phyloP scores from a whole-genome alignment of 1,140 invertebrate species.

The Coelopa frigida region DNA sequence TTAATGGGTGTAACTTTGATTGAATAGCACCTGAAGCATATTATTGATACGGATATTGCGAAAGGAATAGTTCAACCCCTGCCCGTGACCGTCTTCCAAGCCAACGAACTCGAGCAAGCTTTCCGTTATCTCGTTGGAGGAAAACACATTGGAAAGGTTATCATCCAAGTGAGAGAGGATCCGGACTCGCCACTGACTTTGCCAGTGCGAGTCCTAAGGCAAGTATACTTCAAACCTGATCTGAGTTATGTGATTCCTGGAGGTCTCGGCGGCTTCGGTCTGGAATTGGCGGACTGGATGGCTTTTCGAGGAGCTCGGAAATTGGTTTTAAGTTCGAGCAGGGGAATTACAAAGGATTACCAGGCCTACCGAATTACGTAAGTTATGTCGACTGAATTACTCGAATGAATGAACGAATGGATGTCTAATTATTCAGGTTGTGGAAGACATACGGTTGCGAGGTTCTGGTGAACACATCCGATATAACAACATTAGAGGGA shows the following conservation, averaged over 20 bases:
- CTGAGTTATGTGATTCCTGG: slow-evolving; percentile 56
- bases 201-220: slow-evolving; percentile 28
- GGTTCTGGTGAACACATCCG: slow-evolving; percentile 55
- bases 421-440: slow-evolving; percentile 47
- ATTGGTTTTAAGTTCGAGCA: slow-evolving; percentile 72
- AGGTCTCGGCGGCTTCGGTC: slow-evolving; percentile 82
- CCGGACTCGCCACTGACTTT: slow-evolving; percentile 34
- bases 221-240: slow-evolving; percentile 48
- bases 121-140: slow-evolving; percentile 74
- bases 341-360: slow-evolving; percentile 71
- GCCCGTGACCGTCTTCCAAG: slow-evolving; percentile 52
- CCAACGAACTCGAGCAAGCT: slow-evolving; percentile 57
- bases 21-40: slow-evolving; percentile 29
- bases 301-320: slow-evolving; percentile 69
- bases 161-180: slow-evolving; percentile 31
- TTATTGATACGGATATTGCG: slow-evolving; percentile 33
- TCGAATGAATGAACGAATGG: no score
- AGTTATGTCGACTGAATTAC: slow-evolving; percentile 59
- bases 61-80: slow-evolving; percentile 60
- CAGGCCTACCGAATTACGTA: slow-evolving; percentile 59
- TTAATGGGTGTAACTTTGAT: no score
- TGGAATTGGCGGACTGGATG: slow-evolving; percentile 87
- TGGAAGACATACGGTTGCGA: slow-evolving; percentile 59
- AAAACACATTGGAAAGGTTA: slow-evolving; percentile 84
- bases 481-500: slow-evolving; percentile 56